These are phyloP conservation scores for Atherinosoma microstoma DNA, from an alignment of 2,797 vertebrate species.

Conservation along the genomic window DNA sequence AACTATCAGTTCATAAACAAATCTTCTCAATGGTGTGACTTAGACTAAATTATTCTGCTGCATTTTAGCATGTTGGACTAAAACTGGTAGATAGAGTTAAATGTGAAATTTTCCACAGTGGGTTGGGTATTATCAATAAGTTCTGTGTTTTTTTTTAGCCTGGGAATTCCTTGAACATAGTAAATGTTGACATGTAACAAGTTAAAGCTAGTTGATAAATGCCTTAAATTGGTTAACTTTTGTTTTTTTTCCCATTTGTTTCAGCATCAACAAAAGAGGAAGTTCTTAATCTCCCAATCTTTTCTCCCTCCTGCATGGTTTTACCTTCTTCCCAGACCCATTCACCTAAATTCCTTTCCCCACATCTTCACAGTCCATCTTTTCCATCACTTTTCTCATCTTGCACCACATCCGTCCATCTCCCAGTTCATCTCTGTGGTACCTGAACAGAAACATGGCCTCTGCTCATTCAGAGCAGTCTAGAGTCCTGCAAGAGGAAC, in stretches of 20 bases:
- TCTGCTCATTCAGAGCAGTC: conserved; percentile 59
- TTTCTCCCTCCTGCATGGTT: too few relatives aligned
- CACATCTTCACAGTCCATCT: neutral
- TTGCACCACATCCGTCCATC: neutral
- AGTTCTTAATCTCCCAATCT: too few relatives aligned
- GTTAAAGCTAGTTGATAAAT: too few relatives aligned
- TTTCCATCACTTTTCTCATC: too few relatives aligned
- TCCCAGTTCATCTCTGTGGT: neutral
- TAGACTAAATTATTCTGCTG: neutral
- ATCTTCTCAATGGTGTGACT: neutral
- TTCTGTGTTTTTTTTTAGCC: too few relatives aligned
- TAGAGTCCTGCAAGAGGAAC: conserved; percentile 80
- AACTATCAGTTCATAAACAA: too few relatives aligned
- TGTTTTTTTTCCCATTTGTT: neutral
- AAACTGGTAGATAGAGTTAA: neutral
- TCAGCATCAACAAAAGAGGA: neutral
- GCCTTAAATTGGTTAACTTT: too few relatives aligned
- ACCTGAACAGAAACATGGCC: conserved; percentile 66
- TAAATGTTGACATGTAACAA: too few relatives aligned
- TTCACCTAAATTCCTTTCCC: neutral
- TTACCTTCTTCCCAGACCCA: neutral
- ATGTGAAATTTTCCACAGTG: neutral
- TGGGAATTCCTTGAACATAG: too few relatives aligned
- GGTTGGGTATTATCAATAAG: neutral
- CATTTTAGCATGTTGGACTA: neutral